Evolutionary conservation across 2,113 vertebrate genomes (phyloP).

Genomic region (Pleuronectes platessa): DNA sequence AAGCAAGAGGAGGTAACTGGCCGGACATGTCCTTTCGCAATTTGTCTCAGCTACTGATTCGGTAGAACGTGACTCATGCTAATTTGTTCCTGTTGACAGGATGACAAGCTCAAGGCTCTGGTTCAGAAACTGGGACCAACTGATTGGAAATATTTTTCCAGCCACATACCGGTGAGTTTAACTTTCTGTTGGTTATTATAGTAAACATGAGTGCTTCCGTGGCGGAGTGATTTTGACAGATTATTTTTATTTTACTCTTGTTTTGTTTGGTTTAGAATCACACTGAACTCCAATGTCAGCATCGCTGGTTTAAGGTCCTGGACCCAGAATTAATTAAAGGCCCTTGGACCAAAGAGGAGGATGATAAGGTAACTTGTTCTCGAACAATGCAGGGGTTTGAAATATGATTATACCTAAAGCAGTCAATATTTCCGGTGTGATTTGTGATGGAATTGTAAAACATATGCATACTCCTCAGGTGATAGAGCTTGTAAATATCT

Average conservation of each 20-base stretch:
- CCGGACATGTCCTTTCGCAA: background rate
- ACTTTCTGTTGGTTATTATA: background rate
- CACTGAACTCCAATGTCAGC: slow-evolving; percentile 95
- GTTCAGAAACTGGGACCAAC: slow-evolving; percentile 89
- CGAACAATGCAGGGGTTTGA: background rate
- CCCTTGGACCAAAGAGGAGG: slow-evolving; percentile 98
- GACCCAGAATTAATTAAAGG: slow-evolving; percentile 97
- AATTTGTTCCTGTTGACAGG: slow-evolving; percentile 79
- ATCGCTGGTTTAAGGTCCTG: slow-evolving; percentile 95
- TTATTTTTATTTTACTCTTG: background rate
- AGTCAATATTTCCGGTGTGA: background rate
- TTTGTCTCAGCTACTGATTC: background rate
- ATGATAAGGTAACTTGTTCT: slow-evolving; percentile 85
- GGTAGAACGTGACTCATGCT: background rate
- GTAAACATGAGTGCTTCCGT: background rate
- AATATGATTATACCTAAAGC: background rate
- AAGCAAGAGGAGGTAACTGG: slow-evolving; percentile 89
- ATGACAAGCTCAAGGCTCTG: slow-evolving; percentile 89
- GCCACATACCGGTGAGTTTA: slow-evolving; percentile 89
- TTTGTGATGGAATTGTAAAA: background rate
- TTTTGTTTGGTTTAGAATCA: slow-evolving; percentile 83
- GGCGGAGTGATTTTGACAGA: background rate
- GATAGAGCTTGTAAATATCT: slow-evolving; percentile 94
- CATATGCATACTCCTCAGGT: slow-evolving; percentile 81
- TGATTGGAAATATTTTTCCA: slow-evolving; percentile 94